Percentiles rank a stretch among this genome's conserved stretches.
These are phyloP conservation scores for Neodontobutis hainanensis DNA, from an alignment of 2,113 vertebrate species.

Conservation along the genomic window DNA sequence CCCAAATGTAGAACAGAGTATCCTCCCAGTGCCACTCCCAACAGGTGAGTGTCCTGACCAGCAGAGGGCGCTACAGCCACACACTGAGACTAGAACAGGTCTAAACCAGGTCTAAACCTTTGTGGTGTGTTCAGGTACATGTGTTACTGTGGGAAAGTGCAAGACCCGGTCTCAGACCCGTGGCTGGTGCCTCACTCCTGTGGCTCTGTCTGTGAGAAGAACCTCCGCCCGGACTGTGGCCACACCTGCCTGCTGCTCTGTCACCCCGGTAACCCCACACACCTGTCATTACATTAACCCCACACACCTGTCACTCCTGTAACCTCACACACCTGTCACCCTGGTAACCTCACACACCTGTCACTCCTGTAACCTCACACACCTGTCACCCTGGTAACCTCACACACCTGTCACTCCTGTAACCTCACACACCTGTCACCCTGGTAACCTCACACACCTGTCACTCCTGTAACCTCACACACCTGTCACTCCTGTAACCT, in stretches of 20 bases:
- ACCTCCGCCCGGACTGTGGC: constrained; percentile 89
- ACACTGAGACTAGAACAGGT: background rate
- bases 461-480: too few relatives aligned
- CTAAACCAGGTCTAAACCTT: background rate
- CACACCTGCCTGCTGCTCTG: constrained; percentile 95
- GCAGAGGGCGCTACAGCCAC: background rate
- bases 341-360: too few relatives aligned
- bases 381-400: too few relatives aligned
- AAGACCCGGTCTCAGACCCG: constrained; percentile 89
- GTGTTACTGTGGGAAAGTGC: constrained; percentile 95
- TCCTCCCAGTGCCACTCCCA: constrained; percentile 86
- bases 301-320: too few relatives aligned
- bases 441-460: too few relatives aligned
- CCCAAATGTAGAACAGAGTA: constrained; percentile 97
- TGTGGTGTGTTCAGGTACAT: constrained; percentile 78
- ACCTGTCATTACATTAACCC: too few relatives aligned
- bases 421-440: too few relatives aligned
- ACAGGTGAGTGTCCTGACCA: constrained; percentile 44
- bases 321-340: too few relatives aligned
- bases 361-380: too few relatives aligned
- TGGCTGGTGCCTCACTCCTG: constrained; percentile 98
- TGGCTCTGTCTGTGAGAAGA: constrained; percentile 90
- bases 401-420: too few relatives aligned
- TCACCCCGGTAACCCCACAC: constrained; percentile 90
- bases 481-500: too few relatives aligned